Conservation (phyloP, 2,888 invertebrate genomes). For the Dryococelus australis region DNA sequence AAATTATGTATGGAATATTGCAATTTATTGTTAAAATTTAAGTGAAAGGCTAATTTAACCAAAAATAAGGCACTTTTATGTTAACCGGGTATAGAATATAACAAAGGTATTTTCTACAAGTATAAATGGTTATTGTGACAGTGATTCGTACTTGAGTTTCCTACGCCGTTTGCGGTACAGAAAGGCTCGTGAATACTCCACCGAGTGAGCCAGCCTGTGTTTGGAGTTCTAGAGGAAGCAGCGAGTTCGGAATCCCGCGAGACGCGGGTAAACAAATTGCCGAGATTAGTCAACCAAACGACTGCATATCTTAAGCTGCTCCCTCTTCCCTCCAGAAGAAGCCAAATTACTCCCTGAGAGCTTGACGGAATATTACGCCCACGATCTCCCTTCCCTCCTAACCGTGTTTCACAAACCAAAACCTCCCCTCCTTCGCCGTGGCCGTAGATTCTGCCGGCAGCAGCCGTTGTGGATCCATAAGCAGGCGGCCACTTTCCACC, state of each 20-base stretch:
- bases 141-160: too few species aligned
- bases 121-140: too few species aligned
- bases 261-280: neutral
- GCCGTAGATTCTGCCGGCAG: neutral
- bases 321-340: neutral
- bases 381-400: neutral
- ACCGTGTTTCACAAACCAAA: neutral
- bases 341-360: neutral
- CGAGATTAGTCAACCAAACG: conserved; percentile 9
- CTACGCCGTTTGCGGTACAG: too few species aligned
- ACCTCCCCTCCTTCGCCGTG: neutral
- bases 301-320: neutral
- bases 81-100: too few species aligned
- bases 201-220: neutral
- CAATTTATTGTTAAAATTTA: too few species aligned
- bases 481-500: neutral
- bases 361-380: neutral
- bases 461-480: neutral
- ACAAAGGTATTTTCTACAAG: too few species aligned
- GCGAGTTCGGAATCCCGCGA: neutral
- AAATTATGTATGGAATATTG: too few species aligned
- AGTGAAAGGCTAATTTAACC: too few species aligned
- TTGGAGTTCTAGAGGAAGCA: neutral
- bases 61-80: too few species aligned
- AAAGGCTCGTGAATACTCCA: neutral